Evolutionary conservation across 2,797 vertebrate genomes (phyloP).

Genomic region (Liasis olivaceus): DNA sequence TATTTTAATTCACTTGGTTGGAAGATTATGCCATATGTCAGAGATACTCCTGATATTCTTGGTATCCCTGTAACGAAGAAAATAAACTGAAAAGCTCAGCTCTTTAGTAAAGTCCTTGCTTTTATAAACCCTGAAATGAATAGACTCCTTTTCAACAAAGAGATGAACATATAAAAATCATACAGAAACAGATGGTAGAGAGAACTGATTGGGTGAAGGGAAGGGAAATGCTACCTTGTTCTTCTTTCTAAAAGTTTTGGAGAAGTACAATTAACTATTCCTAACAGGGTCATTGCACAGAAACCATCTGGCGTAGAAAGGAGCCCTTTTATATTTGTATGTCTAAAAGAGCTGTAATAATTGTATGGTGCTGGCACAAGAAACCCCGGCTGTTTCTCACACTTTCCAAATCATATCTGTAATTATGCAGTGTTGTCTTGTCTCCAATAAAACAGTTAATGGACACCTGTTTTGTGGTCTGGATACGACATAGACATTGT

Average conservation of each 20-base stretch:
- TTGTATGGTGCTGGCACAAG: slow-evolving; percentile 71
- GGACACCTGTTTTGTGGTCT: slow-evolving; percentile 60
- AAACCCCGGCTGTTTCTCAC: slow-evolving; percentile 64
- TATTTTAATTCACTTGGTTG: neutral
- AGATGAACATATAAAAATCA: slow-evolving; percentile 48
- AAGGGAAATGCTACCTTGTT: slow-evolving; percentile 76
- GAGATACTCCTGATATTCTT: slow-evolving; percentile 29
- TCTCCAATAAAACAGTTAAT: slow-evolving; percentile 74
- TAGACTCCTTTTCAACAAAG: slow-evolving; percentile 52
- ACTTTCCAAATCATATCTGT: slow-evolving; percentile 69
- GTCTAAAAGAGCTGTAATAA: slow-evolving; percentile 69
- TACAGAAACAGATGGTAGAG: slow-evolving; percentile 54
- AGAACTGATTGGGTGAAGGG: slow-evolving; percentile 54
- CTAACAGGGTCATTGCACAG: slow-evolving; percentile 63
- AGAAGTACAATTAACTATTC: slow-evolving; percentile 70
- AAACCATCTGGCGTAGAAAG: slow-evolving; percentile 66
- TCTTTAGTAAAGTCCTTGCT: slow-evolving; percentile 49
- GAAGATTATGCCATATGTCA: slow-evolving; percentile 6
- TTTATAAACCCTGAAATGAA: slow-evolving; percentile 47
- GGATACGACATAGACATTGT: slow-evolving; percentile 43
- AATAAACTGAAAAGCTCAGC: slow-evolving; percentile 29
- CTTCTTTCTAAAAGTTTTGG: slow-evolving; percentile 70
- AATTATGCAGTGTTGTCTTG: slow-evolving; percentile 68
- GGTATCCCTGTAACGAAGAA: slow-evolving; percentile 6
- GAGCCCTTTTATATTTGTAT: slow-evolving; percentile 65